Evolutionary conservation across 2,888 invertebrate genomes (phyloP).

Genomic region (Brachypalpus laphriformis): DNA sequence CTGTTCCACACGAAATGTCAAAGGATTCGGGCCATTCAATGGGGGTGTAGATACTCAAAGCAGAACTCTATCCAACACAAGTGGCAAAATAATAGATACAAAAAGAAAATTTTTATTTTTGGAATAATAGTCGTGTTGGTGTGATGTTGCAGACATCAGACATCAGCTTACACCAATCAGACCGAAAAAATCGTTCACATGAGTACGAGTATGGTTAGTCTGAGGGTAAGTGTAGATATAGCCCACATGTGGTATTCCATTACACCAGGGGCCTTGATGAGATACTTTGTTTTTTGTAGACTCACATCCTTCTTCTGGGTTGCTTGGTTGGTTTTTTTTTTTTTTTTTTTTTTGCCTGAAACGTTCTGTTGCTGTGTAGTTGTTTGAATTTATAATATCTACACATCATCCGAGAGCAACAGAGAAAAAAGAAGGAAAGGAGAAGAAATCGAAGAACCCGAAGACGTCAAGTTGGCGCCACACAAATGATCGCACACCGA

Average conservation of each 20-base stretch:
- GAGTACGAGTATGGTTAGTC: neutral
- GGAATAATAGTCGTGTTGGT: slow-evolving; percentile 2
- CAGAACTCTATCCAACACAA: neutral
- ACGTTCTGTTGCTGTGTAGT: slow-evolving; percentile 7
- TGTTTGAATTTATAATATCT: slow-evolving; percentile 36
- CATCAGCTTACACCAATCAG: neutral
- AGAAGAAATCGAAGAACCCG: slow-evolving; percentile 45
- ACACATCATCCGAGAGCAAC: slow-evolving; percentile 16
- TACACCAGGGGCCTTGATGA: slow-evolving; percentile 14
- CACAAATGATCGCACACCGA: slow-evolving; percentile 61
- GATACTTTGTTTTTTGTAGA: slow-evolving; percentile 3
- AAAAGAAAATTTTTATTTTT: neutral
- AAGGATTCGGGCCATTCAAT: slow-evolving; percentile 4
- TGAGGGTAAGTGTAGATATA: slow-evolving; percentile 1
- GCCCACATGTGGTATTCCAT: slow-evolving; percentile 49
- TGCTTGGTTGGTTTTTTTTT: neutral
- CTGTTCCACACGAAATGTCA: slow-evolving; percentile 32
- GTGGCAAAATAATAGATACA: neutral
- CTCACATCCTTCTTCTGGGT: slow-evolving; percentile 17
- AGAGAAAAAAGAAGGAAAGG: slow-evolving; percentile 9
- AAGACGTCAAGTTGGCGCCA: slow-evolving; percentile 72
- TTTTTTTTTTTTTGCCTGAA: neutral
- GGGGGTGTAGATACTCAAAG: neutral
- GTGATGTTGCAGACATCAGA: slow-evolving; percentile 16
- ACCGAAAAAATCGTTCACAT: slow-evolving; percentile 1